phyloP scores from a whole-genome alignment of 2,113 vertebrate species.

The Lepus europaeus region DNA sequence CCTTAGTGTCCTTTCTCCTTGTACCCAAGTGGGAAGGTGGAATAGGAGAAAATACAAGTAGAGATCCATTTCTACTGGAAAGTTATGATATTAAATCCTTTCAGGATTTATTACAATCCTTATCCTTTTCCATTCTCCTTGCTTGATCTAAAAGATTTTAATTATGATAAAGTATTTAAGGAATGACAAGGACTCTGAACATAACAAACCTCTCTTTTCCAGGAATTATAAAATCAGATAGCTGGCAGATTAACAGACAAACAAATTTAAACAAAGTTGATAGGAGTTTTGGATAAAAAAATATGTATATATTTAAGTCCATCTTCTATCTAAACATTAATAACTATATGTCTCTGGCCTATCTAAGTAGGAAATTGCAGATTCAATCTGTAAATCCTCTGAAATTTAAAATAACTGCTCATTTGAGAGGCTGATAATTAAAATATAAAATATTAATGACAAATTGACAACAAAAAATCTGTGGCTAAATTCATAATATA shows the following conservation, averaged over 20 bases:
- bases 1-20: background rate
- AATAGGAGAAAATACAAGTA: background rate
- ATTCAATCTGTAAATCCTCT: background rate
- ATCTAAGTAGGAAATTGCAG: background rate
- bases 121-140: background rate
- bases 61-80: background rate
- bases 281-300: constrained; percentile 2
- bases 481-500: background rate
- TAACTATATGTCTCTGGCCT: background rate
- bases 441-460: constrained; percentile 12
- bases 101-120: background rate
- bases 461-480: background rate
- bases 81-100: background rate
- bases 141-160: constrained; percentile 36
- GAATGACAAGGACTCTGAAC: background rate
- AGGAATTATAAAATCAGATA: background rate
- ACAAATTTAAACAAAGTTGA: background rate
- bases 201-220: background rate
- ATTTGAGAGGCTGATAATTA: constrained; percentile 28
- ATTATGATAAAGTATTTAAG: background rate
- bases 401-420: constrained; percentile 21
- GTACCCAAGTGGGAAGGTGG: background rate
- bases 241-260: background rate
- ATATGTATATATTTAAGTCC: background rate
- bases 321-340: background rate